Conservation (phyloP, 2,113 vertebrate species). For the Dolichotis patagonum region DNA sequence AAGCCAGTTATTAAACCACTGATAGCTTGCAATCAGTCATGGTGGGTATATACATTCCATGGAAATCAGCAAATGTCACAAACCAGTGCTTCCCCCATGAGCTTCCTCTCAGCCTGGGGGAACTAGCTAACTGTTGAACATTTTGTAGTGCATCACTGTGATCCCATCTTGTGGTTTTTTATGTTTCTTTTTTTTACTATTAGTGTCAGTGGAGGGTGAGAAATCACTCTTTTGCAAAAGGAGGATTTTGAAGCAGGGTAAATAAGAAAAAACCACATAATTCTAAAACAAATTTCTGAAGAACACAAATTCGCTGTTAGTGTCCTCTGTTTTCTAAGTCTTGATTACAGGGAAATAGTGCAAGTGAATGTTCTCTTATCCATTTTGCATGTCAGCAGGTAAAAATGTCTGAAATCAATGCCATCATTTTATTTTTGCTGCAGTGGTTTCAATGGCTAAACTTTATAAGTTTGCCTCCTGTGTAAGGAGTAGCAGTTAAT, state of each 20-base stretch:
- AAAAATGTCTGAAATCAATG: not conserved
- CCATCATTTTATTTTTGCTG: not conserved
- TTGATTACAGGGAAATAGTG: not conserved
- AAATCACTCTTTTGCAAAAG: not conserved
- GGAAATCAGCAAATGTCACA: not conserved
- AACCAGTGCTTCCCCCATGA: not conserved
- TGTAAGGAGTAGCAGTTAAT: not conserved
- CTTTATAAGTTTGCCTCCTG: not conserved
- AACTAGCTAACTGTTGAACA: not conserved
- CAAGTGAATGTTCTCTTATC: constrained; percentile 11
- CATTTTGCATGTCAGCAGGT: not conserved
- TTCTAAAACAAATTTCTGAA: not conserved
- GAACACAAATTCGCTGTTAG: not conserved
- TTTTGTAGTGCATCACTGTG: not conserved
- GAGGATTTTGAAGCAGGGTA: not conserved
- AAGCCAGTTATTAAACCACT: not conserved
- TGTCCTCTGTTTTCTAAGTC: not conserved
- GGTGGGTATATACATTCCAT: not conserved
- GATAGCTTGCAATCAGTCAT: not conserved
- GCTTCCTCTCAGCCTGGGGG: not conserved
- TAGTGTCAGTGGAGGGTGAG: not conserved
- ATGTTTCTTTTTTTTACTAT: not conserved
- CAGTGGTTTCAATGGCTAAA: not conserved
- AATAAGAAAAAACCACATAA: not conserved
- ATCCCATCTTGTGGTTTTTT: not conserved